Base-by-base conservation (phyloP, 1,140 invertebrate genomes). In the Phenacoccus solenopsis region DNA sequence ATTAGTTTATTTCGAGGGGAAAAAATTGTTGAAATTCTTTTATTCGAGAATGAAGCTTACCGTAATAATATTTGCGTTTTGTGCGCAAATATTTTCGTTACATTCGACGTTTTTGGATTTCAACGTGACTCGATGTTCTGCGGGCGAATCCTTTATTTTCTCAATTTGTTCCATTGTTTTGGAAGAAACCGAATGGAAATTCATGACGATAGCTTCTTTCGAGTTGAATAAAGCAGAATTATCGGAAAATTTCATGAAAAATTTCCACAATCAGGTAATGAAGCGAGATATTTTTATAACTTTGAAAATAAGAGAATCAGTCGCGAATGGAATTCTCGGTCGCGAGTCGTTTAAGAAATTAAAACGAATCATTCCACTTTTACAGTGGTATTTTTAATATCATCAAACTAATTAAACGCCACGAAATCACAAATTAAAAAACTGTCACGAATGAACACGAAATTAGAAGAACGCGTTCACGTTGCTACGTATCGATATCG, bases 211-310 rank as follows among this genome's bases (percentile, higher is more conserved):
- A 5, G 25, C 25, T 24, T 25, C 25, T 2, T 64, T 64, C 16
- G 59, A 64, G 12, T 10, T 27, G 5, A 4, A 24, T 5, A 27
- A 64, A 64, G 25, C 25, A 10, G 59, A 64, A 22, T 27, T 64
- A 16, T 64, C 59, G 22, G 59, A 64, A 24, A 27, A 64, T 25
- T 64, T 64, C 16, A 64, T 64, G 59, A 64, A 64, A 16, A 64
- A 64, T 64, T 64, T 64, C 59, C 59, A 64, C 59, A 64, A 24
- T 25, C 21, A 64, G 59, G 59, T 64, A 64, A 49, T n/a, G n/a
- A n/a, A n/a, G n/a, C n/a, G n/a, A n/a, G n/a, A n/a, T n/a, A n/a
- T n/a, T n/a, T n/a, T n/a, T n/a, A n/a, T n/a, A n/a, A n/a, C n/a
- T n/a, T n/a, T n/a, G n/a, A n/a, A n/a, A n/a, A n/a, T n/a, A n/a